Evolutionary conservation across 2,797 vertebrate genomes (phyloP).

Genomic region (Intellagama lesueurii): DNA sequence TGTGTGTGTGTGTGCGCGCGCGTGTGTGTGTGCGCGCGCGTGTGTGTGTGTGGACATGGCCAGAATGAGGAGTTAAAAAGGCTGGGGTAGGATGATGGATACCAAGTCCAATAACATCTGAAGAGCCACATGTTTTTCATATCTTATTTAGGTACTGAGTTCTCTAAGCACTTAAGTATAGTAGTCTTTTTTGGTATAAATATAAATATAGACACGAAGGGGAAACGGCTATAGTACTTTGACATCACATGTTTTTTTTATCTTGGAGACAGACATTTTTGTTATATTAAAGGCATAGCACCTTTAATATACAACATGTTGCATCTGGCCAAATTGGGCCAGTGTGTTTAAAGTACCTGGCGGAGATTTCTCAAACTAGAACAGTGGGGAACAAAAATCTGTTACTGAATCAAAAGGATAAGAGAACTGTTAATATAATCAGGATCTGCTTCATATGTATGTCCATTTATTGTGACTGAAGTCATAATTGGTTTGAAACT

Average conservation of each 20-base stretch:
- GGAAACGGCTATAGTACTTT: neutral
- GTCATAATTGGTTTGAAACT: neutral
- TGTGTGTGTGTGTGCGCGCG: too few species aligned
- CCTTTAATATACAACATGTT: neutral
- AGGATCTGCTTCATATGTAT: neutral
- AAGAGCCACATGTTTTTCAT: too few species aligned
- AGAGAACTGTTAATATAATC: neutral
- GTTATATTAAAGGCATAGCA: neutral
- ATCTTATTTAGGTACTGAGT: neutral
- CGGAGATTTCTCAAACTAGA: neutral
- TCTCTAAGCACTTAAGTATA: neutral
- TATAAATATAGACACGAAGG: neutral
- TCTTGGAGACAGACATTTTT: neutral
- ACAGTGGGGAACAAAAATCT: neutral
- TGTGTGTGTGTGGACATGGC: too few species aligned
- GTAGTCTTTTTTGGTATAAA: neutral
- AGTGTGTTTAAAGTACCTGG: neutral
- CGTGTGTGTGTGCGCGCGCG: too few species aligned
- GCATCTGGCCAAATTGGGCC: neutral
- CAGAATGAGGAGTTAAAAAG: too few species aligned
- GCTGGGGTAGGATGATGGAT: too few species aligned
- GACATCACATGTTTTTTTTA: neutral
- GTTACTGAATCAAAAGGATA: neutral
- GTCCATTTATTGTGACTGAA: neutral
- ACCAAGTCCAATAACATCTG: too few species aligned